These are phyloP conservation scores for Coenobita brevimanus DNA, from an alignment of 1,140 invertebrate genomes.

Conservation along the genomic window DNA sequence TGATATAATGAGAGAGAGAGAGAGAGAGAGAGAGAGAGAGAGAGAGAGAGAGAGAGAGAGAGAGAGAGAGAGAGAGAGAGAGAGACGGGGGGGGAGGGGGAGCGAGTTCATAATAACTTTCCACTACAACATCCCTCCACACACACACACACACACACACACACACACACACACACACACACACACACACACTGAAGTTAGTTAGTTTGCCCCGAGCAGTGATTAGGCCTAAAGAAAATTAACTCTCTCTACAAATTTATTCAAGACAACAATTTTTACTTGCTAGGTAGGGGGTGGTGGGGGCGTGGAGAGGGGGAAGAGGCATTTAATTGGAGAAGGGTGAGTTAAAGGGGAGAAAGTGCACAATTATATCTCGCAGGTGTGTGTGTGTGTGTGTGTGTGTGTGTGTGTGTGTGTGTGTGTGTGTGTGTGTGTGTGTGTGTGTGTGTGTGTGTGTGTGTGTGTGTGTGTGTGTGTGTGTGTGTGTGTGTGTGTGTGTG, in stretches of 20 bases:
- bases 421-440: not conserved
- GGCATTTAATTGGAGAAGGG: too few relatives aligned
- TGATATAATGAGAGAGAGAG: not conserved
- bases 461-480: not conserved
- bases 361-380: not conserved
- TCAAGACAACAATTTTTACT: too few relatives aligned
- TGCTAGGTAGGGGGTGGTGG: too few relatives aligned
- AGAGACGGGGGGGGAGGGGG: not conserved
- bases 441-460: not conserved
- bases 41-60: slow-evolving; percentile 11
- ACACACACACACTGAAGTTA: too few relatives aligned
- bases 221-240: too few relatives aligned
- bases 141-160: too few relatives aligned
- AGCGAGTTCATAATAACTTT: not conserved
- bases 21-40: not conserved
- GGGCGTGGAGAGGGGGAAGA: too few relatives aligned
- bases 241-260: too few relatives aligned
- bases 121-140: too few relatives aligned
- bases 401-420: not conserved
- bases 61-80: slow-evolving; percentile 11
- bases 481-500: not conserved
- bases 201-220: too few relatives aligned
- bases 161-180: too few relatives aligned
- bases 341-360: too few relatives aligned
- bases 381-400: not conserved